Conservation (phyloP, 2,888 invertebrate genomes). For the Escarpia spicata region DNA sequence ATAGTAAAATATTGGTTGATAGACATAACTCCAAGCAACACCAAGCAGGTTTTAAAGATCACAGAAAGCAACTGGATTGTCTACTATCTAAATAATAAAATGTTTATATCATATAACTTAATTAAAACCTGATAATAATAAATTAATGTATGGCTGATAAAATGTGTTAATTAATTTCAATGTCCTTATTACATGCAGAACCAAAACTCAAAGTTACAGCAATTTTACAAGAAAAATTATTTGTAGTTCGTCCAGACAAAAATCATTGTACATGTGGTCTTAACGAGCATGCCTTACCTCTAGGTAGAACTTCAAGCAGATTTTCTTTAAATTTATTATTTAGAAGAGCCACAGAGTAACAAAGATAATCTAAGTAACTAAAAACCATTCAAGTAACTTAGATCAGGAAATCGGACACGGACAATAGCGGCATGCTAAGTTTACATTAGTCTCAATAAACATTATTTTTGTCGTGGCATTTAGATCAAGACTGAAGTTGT, state of each 20-base stretch:
- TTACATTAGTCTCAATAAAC: not conserved
- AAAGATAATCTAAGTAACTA: not conserved
- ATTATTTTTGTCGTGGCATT: not conserved
- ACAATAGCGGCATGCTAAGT: not conserved
- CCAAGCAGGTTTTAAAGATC: not conserved
- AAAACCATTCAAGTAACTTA: not conserved
- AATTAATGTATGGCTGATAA: not conserved
- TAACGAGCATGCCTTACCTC: not conserved
- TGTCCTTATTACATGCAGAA: not conserved
- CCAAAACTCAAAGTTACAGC: not conserved
- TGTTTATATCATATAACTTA: not conserved
- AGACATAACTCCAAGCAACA: not conserved
- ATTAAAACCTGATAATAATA: not conserved
- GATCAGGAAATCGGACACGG: not conserved
- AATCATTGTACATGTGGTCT: not conserved
- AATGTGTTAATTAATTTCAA: too few species aligned
- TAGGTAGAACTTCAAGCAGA: not conserved
- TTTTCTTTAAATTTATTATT: not conserved
- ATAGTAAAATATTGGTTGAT: not conserved
- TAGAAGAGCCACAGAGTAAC: not conserved
- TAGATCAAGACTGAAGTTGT: not conserved
- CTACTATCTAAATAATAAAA: not conserved
- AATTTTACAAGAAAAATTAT: not conserved
- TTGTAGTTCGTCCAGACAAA: not conserved
- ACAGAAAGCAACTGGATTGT: not conserved